Evolutionary conservation across 2,888 invertebrate species (phyloP), one percentile per base, ranked within the genome.

Genomic region (Xestia c-nigrum): DNA sequence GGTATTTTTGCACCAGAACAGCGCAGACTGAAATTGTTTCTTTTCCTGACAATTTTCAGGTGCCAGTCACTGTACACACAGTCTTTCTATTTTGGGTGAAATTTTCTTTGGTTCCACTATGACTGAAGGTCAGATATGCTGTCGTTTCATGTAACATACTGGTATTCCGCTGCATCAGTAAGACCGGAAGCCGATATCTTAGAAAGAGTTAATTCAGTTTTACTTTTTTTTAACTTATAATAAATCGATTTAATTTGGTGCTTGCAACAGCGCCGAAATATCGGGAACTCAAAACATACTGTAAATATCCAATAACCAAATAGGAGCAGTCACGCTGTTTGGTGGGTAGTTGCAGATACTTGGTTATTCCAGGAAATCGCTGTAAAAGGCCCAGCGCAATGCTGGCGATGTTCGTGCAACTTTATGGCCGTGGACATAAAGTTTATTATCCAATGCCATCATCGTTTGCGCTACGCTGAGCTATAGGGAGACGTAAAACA

Each of bases 401-500:
- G 14, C 3, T 24, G 10, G 57, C 57, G 10, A 61, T 31, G 43
- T n/a, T 50, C 6, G 7, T 38, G 1, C 19, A 61, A 38, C 24
- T 69, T 69, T 79, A 69, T 16, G 4, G 3, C 14, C 3, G 4
- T 19, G 38, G 5, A 1, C 0, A 47, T 43, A 47, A 71, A 77
- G 46, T 40, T 71, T 5, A 55, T 24, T 63, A 38, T 55, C 57
- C 40, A 57, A 47, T 46, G 1, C 43, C 10, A 77, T 47, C 31
- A 38, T 52, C n/a, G 14, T 43, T 21, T 21, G 59, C 1, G 31
- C 31, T 19, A 16, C 9, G 0, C 43, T 38, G 9, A 43, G 5
- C 3, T 5, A 6, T 47, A 55, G 7, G 69, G 55, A 19, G 14
- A 43, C 59, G 10, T 6, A 80, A 73, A 76, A 38, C 5, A 81